Evolutionary conservation across 2,113 vertebrate species (phyloP), one percentile per base, ranked within the genome.

Genomic region (Colinus virginianus): DNA sequence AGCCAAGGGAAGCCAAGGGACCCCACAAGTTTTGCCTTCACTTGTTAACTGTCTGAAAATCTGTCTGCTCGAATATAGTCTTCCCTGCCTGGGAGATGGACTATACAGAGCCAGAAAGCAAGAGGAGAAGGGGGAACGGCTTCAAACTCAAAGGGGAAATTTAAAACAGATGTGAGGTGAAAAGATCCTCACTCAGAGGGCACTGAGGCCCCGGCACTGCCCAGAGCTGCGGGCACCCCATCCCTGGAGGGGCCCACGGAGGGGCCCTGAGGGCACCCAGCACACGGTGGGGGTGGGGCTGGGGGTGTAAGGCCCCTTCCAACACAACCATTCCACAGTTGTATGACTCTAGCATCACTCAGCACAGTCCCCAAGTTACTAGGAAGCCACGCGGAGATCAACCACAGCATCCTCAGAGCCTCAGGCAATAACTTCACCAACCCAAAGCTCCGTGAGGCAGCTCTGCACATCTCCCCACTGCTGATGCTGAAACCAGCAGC

Each of bases 1-100:
- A 4, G 48, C 63, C 63, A 40, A 7, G 56, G 32, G 55, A 78
- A 68, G 95, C 91, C 89, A 78, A 88, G 26, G 26, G 90, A 92
- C 75, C 67, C 70, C 84, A 53, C 55, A 77, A 13, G 59, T 45
- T 89, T 48, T 94, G 93, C 71, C 78, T 66, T 42, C 26, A 14
- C 40, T 72, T 42, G 45, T 51, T 61, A 23, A 51, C 72, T 2
- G 2, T 68, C 38, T 42, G 38, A 38, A 79, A 77, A 83, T 2
- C 1, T 10, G 21, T 7, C 49, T 70, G 75, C 42, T 61, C 16
- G 2, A 22, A 28, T 3, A 32, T 0, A 68, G 56, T 58, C 66
- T 69, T 20, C 71, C 76, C 63, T 26, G 28, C 16, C 28, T 55
- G 53, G 6, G 51, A 53, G 28, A 18, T 3, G 9, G 28, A 55